Percentiles rank a stretch among this genome's conserved stretches.
These are phyloP conservation scores for Phymastichus coffea DNA, from an alignment of 1,140 invertebrate genomes.

Conservation along the genomic window DNA sequence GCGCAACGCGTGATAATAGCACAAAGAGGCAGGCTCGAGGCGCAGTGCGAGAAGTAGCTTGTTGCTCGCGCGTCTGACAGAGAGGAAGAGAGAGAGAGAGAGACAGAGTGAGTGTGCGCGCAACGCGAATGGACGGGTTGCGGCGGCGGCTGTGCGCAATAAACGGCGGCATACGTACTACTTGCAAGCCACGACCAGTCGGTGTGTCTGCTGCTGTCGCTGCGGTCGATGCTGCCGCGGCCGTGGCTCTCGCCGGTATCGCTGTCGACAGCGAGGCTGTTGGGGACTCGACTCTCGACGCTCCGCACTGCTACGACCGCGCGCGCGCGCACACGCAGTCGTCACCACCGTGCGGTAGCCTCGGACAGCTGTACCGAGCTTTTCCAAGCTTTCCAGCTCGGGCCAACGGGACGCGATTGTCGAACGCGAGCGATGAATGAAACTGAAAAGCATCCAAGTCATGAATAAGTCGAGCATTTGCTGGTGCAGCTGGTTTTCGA, in stretches of 20 bases:
- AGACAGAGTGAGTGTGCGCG: background rate
- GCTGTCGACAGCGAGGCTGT: constrained; percentile 7
- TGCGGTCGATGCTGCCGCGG: background rate
- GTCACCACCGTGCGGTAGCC: too few species aligned
- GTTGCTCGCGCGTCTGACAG: background rate
- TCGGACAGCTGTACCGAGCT: background rate
- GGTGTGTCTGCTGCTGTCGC: constrained; percentile 20
- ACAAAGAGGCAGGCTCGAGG: too few species aligned
- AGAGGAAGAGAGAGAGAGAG: background rate
- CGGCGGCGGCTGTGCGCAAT: too few species aligned
- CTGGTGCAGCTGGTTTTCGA: too few species aligned
- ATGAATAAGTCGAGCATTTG: too few species aligned
- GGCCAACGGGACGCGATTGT: background rate
- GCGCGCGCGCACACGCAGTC: background rate
- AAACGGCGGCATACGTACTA: constrained; percentile 40
- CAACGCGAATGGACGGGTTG: too few species aligned
- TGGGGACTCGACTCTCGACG: background rate
- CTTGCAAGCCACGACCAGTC: constrained; percentile 32
- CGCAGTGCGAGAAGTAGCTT: too few species aligned
- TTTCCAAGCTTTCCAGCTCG: background rate
- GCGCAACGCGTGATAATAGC: too few species aligned
- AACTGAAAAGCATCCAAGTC: too few species aligned
- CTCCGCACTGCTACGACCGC: background rate
- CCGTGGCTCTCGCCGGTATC: background rate
- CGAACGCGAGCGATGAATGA: too few species aligned